Percentiles rank a stretch among this genome's conserved stretches.
Conservation (phyloP, 37 sponge, comb jelly and placozoan genomes). For the Chondrosia reniformis region DNA sequence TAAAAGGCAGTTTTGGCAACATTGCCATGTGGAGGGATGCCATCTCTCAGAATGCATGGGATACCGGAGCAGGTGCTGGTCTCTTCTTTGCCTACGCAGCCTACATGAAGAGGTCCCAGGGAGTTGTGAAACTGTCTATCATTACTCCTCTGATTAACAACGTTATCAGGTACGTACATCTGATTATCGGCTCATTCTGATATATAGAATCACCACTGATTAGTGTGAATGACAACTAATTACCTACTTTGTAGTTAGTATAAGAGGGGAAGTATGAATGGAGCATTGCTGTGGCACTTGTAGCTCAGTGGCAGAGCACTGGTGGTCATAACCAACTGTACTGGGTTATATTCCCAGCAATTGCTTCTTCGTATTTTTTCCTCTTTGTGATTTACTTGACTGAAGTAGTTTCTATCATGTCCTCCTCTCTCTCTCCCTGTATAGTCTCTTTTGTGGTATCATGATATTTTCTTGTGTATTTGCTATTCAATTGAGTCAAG, state of each 20-base stretch:
- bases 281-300: too few relatives aligned
- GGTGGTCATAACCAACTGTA: too few relatives aligned
- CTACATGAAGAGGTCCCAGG: slow-evolving; percentile 71
- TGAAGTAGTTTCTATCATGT: not conserved
- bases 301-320: too few relatives aligned
- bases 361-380: too few relatives aligned
- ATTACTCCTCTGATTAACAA: slow-evolving; percentile 74
- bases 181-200: too few relatives aligned
- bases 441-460: slow-evolving; percentile 76
- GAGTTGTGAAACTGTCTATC: slow-evolving; percentile 68
- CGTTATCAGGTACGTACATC: slow-evolving; percentile 76
- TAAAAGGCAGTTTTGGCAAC: too few relatives aligned
- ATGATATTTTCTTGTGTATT: slow-evolving; percentile 71
- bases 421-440: not conserved
- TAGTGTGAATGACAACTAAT: too few relatives aligned
- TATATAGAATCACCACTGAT: too few relatives aligned
- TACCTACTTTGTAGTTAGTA: too few relatives aligned
- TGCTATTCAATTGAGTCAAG: slow-evolving; percentile 32
- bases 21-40: slow-evolving; percentile 77
- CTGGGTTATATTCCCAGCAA: too few relatives aligned
- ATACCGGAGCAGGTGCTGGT: slow-evolving; percentile 81
- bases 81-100: slow-evolving; percentile 71
- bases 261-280: too few relatives aligned
- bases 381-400: not conserved
- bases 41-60: slow-evolving; percentile 88